Percentiles rank a stretch among this genome's conserved stretches.
Conservation (phyloP, 2,113 vertebrate species). For the Barbus barbus region DNA sequence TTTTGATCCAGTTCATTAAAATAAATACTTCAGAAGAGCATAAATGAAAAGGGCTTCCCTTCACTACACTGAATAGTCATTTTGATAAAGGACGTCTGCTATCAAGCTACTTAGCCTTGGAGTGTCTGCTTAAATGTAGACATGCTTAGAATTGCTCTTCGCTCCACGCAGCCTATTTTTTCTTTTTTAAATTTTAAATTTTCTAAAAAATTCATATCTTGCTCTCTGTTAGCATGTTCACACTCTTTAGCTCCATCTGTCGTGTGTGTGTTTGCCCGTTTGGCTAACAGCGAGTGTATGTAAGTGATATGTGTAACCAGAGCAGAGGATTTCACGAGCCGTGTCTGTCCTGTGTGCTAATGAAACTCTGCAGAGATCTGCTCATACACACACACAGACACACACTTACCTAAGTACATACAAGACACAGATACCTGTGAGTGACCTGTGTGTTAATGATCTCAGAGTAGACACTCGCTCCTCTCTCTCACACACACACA, state of each 20-base stretch:
- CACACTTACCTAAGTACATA: constrained; percentile 20
- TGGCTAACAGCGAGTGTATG: constrained; percentile 39
- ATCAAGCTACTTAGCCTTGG: not conserved
- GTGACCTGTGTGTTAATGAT: constrained; percentile 48
- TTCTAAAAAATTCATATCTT: not conserved
- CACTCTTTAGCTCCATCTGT: not conserved
- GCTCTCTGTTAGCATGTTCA: not conserved
- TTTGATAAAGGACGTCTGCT: not conserved
- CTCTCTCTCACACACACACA: constrained; percentile 14
- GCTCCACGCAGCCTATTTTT: too few species aligned
- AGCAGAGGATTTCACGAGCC: not conserved
- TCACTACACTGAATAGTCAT: not conserved
- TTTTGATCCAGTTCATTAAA: not conserved
- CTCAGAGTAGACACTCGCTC: constrained; percentile 19
- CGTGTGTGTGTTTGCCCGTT: not conserved
- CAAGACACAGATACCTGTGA: constrained; percentile 27
- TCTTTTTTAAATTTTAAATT: too few species aligned
- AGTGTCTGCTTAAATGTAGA: not conserved
- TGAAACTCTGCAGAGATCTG: not conserved
- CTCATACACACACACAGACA: not conserved
- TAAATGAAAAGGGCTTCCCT: not conserved
- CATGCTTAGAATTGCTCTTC: not conserved
- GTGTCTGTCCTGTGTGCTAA: constrained; percentile 45
- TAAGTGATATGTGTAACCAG: constrained; percentile 38
- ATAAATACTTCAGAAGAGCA: not conserved